These are phyloP conservation scores for Spermophilus dauricus DNA, from an alignment of 2,113 vertebrate genomes.

Conservation along the genomic window DNA sequence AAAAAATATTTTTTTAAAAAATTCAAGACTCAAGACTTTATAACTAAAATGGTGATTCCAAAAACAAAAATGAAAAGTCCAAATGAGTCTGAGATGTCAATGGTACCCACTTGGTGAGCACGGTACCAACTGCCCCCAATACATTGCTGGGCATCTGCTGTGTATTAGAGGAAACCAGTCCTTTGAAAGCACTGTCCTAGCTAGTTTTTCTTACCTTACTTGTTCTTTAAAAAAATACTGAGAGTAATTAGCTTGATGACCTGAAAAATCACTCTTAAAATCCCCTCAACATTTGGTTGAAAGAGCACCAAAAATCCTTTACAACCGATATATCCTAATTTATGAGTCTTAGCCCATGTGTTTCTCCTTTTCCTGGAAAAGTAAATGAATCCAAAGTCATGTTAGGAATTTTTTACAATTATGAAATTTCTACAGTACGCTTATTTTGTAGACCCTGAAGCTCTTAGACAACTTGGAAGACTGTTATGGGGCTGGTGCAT, in stretches of 20 bases:
- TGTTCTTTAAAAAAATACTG: conserved; percentile 49
- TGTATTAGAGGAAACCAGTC: not conserved
- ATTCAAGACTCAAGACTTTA: not conserved
- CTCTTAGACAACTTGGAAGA: conserved; percentile 6
- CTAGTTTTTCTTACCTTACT: conserved; percentile 45
- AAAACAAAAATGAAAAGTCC: conserved; percentile 25
- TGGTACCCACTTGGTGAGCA: conserved; percentile 42
- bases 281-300: conserved; percentile 45
- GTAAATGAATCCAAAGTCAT: conserved; percentile 17
- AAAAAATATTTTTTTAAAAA: no score
- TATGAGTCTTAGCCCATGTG: not conserved
- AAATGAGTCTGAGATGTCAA: not conserved
- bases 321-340: conserved; percentile 30
- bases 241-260: conserved; percentile 63
- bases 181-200: not conserved
- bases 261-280: conserved; percentile 68
- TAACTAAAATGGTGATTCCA: conserved; percentile 26
- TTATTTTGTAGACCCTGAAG: conserved; percentile 24
- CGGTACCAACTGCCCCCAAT: conserved; percentile 47
- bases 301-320: conserved; percentile 43
- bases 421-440: not conserved
- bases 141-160: not conserved
- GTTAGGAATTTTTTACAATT: not conserved
- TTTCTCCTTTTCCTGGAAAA: conserved; percentile 49
- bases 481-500: not conserved